Conservation (phyloP, 2,888 invertebrate species). For the Cepaea hortensis region DNA sequence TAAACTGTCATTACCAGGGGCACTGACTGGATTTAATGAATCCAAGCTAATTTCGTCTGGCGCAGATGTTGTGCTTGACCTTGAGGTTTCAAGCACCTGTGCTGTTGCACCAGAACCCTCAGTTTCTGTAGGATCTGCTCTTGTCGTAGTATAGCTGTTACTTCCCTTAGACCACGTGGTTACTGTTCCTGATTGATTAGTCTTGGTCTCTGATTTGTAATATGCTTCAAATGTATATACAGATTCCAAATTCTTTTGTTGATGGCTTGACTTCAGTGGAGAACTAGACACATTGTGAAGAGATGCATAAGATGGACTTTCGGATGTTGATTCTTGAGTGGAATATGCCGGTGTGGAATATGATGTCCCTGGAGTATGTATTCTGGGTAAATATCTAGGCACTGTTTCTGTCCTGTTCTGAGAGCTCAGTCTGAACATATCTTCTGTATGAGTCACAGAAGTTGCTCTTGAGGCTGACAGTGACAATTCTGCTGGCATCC, state of each 20-base stretch:
- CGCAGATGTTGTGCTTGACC: slow-evolving; percentile 52
- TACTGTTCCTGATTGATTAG: slow-evolving; percentile 23
- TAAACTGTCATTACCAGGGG: background rate
- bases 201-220: slow-evolving; percentile 13
- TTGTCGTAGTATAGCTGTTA: background rate
- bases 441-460: background rate
- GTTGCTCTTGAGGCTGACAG: background rate
- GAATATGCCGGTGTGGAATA: too few relatives aligned
- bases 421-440: background rate
- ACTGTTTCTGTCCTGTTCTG: background rate
- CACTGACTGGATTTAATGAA: slow-evolving; percentile 36
- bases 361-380: background rate
- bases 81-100: background rate
- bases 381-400: background rate
- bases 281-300: background rate
- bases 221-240: background rate
- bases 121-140: slow-evolving; percentile 3
- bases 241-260: background rate
- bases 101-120: background rate
- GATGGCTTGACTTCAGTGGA: background rate
- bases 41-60: slow-evolving; percentile 53
- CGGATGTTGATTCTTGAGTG: background rate
- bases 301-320: background rate
- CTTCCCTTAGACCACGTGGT: slow-evolving; percentile 28
- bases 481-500: background rate